These are phyloP conservation scores for Drosophila willistoni DNA, from an alignment of 1,140 invertebrate species.

Conservation along the genomic window DNA sequence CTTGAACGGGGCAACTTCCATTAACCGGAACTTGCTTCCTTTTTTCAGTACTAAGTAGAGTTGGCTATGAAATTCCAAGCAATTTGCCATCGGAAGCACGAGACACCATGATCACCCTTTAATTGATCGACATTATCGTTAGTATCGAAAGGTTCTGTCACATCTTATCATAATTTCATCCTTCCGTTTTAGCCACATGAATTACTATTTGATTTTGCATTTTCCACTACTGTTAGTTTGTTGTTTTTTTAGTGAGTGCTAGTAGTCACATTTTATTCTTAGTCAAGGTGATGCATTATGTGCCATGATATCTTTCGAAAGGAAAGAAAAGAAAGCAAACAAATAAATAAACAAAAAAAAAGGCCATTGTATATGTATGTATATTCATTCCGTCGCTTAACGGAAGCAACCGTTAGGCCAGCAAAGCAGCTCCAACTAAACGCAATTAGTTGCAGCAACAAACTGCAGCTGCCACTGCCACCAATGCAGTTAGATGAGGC, in stretches of 20 bases:
- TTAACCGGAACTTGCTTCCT: conserved; percentile 64
- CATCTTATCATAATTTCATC: conserved; percentile 26
- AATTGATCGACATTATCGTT: conserved; percentile 47
- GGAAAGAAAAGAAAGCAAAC: conserved; percentile 38
- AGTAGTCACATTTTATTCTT: not conserved
- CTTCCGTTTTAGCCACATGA: conserved; percentile 26
- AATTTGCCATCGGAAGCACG: conserved; percentile 49
- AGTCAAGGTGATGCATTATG: conserved; percentile 50
- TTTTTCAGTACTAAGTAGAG: conserved; percentile 24
- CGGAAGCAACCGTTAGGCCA: conserved; percentile 60
- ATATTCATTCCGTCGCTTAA: conserved; percentile 47
- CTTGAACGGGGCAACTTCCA: conserved; percentile 48
- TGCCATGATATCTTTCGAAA: conserved; percentile 64
- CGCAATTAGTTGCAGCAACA: conserved; percentile 81
- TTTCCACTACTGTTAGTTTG: conserved; percentile 59
- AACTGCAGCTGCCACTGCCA: conserved; percentile 66
- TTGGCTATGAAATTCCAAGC: conserved; percentile 24
- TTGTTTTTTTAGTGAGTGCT: not conserved
- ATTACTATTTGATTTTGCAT: conserved; percentile 14
- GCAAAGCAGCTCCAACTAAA: conserved; percentile 65
- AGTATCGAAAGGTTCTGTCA: conserved; percentile 23
- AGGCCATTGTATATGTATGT: not conserved
- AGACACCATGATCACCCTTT: conserved; percentile 30
- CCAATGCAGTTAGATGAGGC: conserved; percentile 34
- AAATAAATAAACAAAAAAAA: conserved; percentile 24